phyloP scores from a whole-genome alignment of 2,113 vertebrate genomes.

The Syngnathus typhle region DNA sequence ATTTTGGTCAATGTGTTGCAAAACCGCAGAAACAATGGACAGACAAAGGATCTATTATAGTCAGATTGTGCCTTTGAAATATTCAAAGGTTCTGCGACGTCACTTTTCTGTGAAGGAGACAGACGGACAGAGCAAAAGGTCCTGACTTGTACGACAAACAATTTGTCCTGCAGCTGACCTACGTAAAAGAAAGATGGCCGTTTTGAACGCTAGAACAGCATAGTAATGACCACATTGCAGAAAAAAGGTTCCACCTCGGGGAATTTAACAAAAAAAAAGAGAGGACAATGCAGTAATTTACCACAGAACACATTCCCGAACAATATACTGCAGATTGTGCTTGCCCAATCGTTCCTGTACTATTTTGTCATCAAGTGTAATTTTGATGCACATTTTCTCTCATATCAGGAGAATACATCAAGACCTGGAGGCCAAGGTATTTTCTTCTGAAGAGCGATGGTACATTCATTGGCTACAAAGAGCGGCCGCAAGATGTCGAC shows the following conservation, averaged over 20 bases:
- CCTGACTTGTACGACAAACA: conserved; percentile 41
- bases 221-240: conserved; percentile 36
- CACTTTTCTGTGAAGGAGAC: conserved; percentile 25
- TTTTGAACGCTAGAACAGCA: conserved; percentile 32
- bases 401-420: conserved; percentile 90
- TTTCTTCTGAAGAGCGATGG: conserved; percentile 94
- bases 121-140: conserved; percentile 18
- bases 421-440: conserved; percentile 94
- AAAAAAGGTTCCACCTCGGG: conserved; percentile 10
- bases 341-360: background rate
- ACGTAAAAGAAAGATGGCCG: conserved; percentile 36
- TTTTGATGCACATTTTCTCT: conserved; percentile 12
- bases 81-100: background rate
- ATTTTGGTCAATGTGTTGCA: conserved; percentile 11
- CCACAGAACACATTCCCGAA: background rate
- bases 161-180: conserved; percentile 53
- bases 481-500: conserved; percentile 89
- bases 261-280: conserved; percentile 22
- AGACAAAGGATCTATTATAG: background rate
- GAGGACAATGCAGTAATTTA: background rate
- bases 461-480: conserved; percentile 96
- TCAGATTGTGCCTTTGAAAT: conserved; percentile 1
- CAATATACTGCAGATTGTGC: background rate
- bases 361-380: conserved; percentile 1
- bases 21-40: conserved; percentile 9